A percentile compares a stretch with the other conserved stretches of the same genome.
Evolutionary conservation across 2,113 vertebrate species (phyloP).

Genomic region (Myxocyprinus asiaticus): DNA sequence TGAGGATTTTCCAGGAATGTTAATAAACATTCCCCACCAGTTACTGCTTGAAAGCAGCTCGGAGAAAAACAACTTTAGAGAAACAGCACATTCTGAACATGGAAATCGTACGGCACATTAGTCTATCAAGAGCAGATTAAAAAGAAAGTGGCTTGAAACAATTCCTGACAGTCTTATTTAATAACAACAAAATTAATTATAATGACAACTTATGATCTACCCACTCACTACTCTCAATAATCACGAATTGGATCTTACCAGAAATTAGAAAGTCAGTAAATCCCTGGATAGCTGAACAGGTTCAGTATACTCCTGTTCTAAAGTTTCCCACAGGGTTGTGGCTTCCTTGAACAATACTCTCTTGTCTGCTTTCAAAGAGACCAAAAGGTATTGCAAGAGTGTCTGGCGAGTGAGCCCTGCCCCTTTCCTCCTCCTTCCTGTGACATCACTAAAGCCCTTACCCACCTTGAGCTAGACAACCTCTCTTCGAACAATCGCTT

Average conservation of each 20-base stretch:
- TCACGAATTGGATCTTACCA: conserved; percentile 15
- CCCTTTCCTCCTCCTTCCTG: conserved; percentile 69
- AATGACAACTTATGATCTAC: not conserved
- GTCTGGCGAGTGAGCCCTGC: conserved; percentile 67
- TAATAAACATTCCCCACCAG: conserved; percentile 27
- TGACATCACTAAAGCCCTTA: conserved; percentile 79
- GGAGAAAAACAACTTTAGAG: not conserved
- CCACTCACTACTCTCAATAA: not conserved
- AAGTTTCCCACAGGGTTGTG: conserved; percentile 69
- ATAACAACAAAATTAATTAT: not conserved
- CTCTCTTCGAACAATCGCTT: conserved; percentile 26
- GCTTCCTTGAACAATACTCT: conserved; percentile 76
- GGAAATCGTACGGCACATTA: not conserved
- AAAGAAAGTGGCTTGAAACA: not conserved
- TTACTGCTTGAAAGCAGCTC: conserved; percentile 1
- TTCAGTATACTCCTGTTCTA: conserved; percentile 59
- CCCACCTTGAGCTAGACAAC: conserved; percentile 49
- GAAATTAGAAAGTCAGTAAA: conserved; percentile 35
- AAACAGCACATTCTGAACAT: conserved; percentile 4
- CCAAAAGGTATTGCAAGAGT: conserved; percentile 83
- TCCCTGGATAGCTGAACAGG: conserved; percentile 53
- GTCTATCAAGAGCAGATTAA: not conserved
- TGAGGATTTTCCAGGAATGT: conserved; percentile 37
- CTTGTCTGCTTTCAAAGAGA: conserved; percentile 72
- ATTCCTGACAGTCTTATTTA: not conserved